Evolutionary conservation across 2,888 invertebrate genomes (phyloP), one percentile per base, ranked within the genome.

Genomic region (Plagiodera versicolora): DNA sequence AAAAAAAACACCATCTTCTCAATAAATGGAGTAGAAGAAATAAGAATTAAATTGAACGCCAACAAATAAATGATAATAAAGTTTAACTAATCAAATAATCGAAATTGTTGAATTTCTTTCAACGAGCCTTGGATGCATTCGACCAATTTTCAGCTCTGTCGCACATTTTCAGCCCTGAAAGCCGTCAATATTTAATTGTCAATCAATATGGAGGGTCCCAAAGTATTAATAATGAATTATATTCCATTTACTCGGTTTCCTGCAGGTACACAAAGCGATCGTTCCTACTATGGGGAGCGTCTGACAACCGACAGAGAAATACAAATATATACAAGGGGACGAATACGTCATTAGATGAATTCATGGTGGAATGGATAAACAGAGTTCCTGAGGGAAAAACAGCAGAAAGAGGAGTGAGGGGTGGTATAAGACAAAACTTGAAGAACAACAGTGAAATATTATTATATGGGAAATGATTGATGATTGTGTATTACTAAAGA

Each of bases 191-290:
- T 66, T 70, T 70, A 68, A 67, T 61, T 65, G 61, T 39, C 52
- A 47, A 53, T 56, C 57, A 62, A 39, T 57, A 46, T 24, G 58
- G 63, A 61, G 65, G 67, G 60, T 44, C 61, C 60, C 61, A 67
- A 46, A 35, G 63, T 64, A 70, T 72, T 67, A 70, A 72, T 72
- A 72, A 72, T 72, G 69, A 70, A 72, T 72, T 70, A 68, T 69
- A 63, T 70, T 68, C 69, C 70, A 70, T 70, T 72, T 72, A 70
- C 63, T 60, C 44, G 56, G 57, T 66, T 67, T 69, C 69, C 68
- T 69, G 67, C 68, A 70, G 70, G 70, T 70, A 70, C 44, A 61
- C 55, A 67, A 65, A 62, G 51, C 59, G 56, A 52, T 47, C 58
- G 54, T 19, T 55, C 60, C 58, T 55, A 52, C 45, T 56, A 52